A percentile compares a stretch with the other conserved stretches of the same genome.
Conservation (phyloP, 1,140 invertebrate species). For the Tachypleus tridentatus region DNA sequence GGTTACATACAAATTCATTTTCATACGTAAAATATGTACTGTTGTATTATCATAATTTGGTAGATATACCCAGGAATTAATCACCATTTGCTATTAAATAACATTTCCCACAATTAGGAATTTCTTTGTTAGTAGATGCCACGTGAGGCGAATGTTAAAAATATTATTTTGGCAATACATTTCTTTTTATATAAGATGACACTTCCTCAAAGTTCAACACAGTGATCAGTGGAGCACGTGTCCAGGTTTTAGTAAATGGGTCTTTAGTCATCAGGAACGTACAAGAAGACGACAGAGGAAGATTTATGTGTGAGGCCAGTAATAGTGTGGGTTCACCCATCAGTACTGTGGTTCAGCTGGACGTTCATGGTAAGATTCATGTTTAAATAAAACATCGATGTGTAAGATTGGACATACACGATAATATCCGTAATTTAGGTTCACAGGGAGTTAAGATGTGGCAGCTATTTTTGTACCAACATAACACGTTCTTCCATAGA, state of each 20-base stretch:
- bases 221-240: constrained; percentile 18
- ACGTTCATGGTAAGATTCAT: constrained; percentile 30
- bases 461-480: not conserved
- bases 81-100: no score
- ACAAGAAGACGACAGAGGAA: constrained; percentile 26
- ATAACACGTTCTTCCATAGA: not conserved
- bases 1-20: no score
- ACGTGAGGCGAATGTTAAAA: no score
- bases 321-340: constrained; percentile 38
- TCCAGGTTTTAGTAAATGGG: constrained; percentile 20
- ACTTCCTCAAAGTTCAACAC: constrained; percentile 10
- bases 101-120: no score
- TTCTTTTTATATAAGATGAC: no score
- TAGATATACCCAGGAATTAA: no score
- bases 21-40: no score
- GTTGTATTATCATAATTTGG: no score
- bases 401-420: no score
- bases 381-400: not conserved
- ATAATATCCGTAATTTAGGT: not conserved
- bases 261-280: constrained; percentile 21
- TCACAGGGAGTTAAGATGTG: not conserved
- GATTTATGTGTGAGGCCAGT: constrained; percentile 40
- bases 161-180: no score
- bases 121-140: no score
- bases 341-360: constrained; percentile 35